phyloP scores from a whole-genome alignment of 1,140 invertebrate genomes.

The Papilio xuthus region DNA sequence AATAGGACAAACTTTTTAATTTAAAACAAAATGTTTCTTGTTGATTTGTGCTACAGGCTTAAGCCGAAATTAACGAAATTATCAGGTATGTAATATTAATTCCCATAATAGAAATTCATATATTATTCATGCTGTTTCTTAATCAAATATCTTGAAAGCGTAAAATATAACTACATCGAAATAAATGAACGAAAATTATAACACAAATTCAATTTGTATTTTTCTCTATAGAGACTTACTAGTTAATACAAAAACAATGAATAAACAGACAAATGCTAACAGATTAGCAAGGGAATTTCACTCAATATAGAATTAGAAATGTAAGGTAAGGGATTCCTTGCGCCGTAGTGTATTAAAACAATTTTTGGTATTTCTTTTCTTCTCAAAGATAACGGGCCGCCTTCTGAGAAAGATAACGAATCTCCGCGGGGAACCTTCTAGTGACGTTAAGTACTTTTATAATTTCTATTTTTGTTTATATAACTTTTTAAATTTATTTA shows the following conservation, averaged over 20 bases:
- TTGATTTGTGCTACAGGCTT: no score
- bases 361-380: conserved; percentile 56
- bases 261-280: conserved; percentile 32
- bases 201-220: background rate
- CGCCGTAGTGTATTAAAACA: conserved; percentile 41
- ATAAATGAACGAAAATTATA: background rate
- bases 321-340: conserved; percentile 25
- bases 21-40: no score
- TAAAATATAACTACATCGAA: no score
- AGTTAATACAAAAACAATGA: conserved; percentile 15
- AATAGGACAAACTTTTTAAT: no score
- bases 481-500: background rate
- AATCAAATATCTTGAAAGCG: no score
- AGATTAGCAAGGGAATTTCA: conserved; percentile 28
- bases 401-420: conserved; percentile 54
- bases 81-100: no score
- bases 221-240: background rate
- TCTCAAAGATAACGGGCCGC: conserved; percentile 51
- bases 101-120: no score
- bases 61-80: no score
- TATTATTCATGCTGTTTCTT: no score
- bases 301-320: conserved; percentile 27
- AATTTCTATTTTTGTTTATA: background rate
- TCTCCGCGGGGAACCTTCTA: conserved; percentile 42
- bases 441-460: conserved; percentile 14